Evolutionary conservation across 2,113 vertebrate species (phyloP).

Genomic region (Dendropsophus ebraccatus): DNA sequence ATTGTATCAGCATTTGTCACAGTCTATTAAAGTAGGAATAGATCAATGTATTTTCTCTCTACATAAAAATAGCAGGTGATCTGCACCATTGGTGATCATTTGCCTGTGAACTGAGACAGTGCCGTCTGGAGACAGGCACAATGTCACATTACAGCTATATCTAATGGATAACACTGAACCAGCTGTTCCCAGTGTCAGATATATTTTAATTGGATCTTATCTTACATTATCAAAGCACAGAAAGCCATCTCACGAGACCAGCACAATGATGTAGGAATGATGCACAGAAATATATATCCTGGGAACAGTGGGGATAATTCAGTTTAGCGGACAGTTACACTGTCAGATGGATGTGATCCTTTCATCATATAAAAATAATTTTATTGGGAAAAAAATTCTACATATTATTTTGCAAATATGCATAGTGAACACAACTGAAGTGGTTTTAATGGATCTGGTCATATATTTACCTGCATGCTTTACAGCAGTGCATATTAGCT

Average conservation of each 20-base stretch:
- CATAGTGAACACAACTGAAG: too few relatives aligned
- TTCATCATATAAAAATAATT: background rate
- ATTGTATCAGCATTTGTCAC: too few relatives aligned
- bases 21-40: background rate
- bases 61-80: background rate
- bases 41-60: background rate
- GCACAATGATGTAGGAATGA: slow-evolving; percentile 8
- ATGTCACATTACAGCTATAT: slow-evolving; percentile 27
- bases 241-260: background rate
- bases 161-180: slow-evolving; percentile 13
- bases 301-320: background rate
- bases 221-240: background rate
- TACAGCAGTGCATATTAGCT: too few relatives aligned
- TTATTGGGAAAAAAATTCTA: too few relatives aligned
- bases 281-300: background rate
- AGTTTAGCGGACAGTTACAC: background rate
- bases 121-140: slow-evolving; percentile 1
- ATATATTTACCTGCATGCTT: too few relatives aligned
- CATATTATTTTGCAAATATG: background rate
- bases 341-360: background rate
- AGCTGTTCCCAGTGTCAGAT: slow-evolving; percentile 25
- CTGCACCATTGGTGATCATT: background rate
- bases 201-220: slow-evolving; percentile 40
- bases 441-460: too few relatives aligned
- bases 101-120: background rate